These are phyloP conservation scores for Acholoe squamosa DNA, from an alignment of 2,888 invertebrate genomes.

Conservation along the genomic window DNA sequence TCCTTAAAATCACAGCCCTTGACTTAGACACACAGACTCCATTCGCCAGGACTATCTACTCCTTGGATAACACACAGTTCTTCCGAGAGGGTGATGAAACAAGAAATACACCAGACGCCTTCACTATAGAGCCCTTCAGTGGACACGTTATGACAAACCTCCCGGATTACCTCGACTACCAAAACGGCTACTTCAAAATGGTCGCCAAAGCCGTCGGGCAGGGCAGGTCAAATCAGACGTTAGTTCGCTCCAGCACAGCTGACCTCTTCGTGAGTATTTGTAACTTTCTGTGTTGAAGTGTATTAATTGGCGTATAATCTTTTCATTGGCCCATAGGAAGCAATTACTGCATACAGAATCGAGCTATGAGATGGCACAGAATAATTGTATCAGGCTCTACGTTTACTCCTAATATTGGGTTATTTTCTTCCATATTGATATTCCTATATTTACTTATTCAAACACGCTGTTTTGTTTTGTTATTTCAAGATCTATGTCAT, in stretches of 20 bases:
- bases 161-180: conserved; percentile 56
- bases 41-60: background rate
- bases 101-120: background rate
- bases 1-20: background rate
- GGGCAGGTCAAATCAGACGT: too few species aligned
- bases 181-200: conserved; percentile 63
- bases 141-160: conserved; percentile 56
- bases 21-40: background rate
- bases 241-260: background rate
- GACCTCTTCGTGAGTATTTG: conserved; percentile 4
- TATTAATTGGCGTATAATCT: too few species aligned
- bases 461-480: too few species aligned
- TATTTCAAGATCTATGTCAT: conserved; percentile 53
- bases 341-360: background rate
- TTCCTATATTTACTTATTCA: too few species aligned
- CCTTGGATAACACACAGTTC: background rate
- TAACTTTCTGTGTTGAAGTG: background rate
- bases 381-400: too few species aligned
- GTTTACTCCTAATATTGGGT: too few species aligned
- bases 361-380: too few species aligned
- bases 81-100: background rate
- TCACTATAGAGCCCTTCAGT: conserved; percentile 37
- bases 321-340: too few species aligned
- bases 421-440: too few species aligned
- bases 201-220: conserved; percentile 32